Percentiles rank a stretch among this genome's conserved stretches.
These are phyloP conservation scores for Acipenser oxyrinchus DNA, from an alignment of 2,797 vertebrate genomes.

Conservation along the genomic window DNA sequence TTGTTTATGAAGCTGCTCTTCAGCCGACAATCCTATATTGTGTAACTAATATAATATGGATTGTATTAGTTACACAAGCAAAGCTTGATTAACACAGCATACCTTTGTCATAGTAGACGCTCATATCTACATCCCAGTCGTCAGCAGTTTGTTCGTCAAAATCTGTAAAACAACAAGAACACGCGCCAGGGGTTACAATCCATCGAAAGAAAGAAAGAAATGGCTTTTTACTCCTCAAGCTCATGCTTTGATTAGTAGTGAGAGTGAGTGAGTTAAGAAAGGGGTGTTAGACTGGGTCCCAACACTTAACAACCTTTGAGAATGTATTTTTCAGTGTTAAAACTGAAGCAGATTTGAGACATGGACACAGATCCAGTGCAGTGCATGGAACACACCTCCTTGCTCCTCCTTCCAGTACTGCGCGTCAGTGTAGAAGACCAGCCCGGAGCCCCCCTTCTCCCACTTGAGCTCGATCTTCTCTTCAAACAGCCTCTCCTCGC, in stretches of 20 bases:
- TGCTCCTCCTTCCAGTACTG: slow-evolving; percentile 90
- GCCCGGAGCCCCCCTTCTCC: slow-evolving; percentile 93
- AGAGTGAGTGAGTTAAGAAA: no score
- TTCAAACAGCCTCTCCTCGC: slow-evolving; percentile 78
- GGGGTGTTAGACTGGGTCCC: no score
- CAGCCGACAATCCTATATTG: no score
- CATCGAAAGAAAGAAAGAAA: slow-evolving; percentile 1
- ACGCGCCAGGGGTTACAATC: not conserved
- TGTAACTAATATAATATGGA: no score
- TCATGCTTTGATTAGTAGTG: no score
- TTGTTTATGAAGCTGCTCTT: no score
- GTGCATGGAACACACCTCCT: slow-evolving; percentile 59
- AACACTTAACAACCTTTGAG: no score
- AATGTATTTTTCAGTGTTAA: no score
- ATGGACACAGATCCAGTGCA: not conserved
- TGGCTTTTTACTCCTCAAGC: no score
- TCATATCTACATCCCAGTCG: slow-evolving; percentile 98
- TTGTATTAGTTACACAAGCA: no score
- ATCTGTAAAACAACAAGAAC: slow-evolving; percentile 56
- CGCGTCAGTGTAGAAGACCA: slow-evolving; percentile 95
- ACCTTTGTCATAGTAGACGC: slow-evolving; percentile 91
- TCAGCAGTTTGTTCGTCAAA: slow-evolving; percentile 92
- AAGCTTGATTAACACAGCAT: slow-evolving; percentile 18
- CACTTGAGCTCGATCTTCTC: slow-evolving; percentile 94
- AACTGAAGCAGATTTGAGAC: not conserved